Base-by-base conservation (phyloP, 2,888 invertebrate genomes). In the Volucella bombylans region DNA sequence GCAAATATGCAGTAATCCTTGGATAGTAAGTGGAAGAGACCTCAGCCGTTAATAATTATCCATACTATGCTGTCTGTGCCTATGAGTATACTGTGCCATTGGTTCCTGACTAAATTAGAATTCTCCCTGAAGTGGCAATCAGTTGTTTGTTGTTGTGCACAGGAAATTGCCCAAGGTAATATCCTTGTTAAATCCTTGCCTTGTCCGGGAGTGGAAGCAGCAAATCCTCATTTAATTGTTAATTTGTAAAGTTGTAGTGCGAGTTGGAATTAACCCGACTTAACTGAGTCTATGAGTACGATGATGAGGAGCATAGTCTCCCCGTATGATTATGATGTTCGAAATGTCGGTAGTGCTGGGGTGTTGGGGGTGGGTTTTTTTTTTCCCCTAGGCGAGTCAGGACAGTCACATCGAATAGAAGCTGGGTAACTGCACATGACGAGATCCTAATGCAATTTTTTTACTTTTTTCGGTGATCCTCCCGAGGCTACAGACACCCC, bases 181-280 rank as follows among this genome's bases (percentile, higher is more conserved):
- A 77, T 76, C 45, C 67, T 65, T 47, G 39, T 49, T 41, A 47
- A 74, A 57, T 62, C 62, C 71, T 65, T 59, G 64, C 81, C 76
- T 6, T 31, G 6, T 39, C 74, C 47, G 50, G 80, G 59, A 50
- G 38, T 14, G 39, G 43, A 23, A 31, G 67, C 45, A 64, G 72
- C 76, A 85, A 85, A 85, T 81, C 81, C 85, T 68, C 71, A 62
- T 81, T 85, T 85, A 85, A 85, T 85, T 85, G 81, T 85, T 81
- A 85, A 85, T 85, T 85, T 85, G 81, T 85, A 81, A 81, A 85
- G 76, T 85, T 85, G 76, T 85, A 85, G 71, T 74, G 67, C 68
- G n/a, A 47, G 68, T 72, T 85, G 68, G 72, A 81, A 85, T 81
- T 72, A 85, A 85, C 76, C 72, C 83, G 71, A 38, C 74, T 72